Evolutionary conservation across 2,113 vertebrate species (phyloP), one percentile per base, ranked within the genome.

Genomic region (Lamprologus sp.): DNA sequence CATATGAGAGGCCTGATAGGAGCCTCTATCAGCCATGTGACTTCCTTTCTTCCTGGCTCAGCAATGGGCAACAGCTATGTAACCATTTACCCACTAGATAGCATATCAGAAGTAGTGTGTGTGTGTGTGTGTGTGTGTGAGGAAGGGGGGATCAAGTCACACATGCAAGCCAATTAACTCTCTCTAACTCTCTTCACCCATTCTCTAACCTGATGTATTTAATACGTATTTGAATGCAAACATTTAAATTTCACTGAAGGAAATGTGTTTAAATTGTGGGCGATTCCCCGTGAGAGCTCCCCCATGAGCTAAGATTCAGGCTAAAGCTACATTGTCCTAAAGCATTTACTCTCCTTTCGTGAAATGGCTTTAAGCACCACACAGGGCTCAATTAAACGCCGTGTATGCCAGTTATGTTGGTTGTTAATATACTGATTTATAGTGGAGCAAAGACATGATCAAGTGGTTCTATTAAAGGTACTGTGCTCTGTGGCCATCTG

Each of bases 401-500:
- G 8, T 42, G 47, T 84, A 80, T 56, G 84, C 63, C 79, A 75
- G 90, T 90, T 90, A 88, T 87, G 85, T 84, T 68, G 3, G 80
- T 83, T 88, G 87, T 93, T 92, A 93, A 88, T 90, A 86, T 63
- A 13, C 82, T 89, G 91, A 93, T 93, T 92, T 94, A 93, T 84
- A 81, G 73, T 45, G 7, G 26, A 79, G 84, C 68, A 37, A 84
- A 91, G 87, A 90, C 92, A 88, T 91, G 92, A 94, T 93, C 91
- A 93, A 92, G 93, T 93, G 91, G 56, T 75, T 49, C 90, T 53
- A 91, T 92, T 91, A 94, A 83, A 63, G 54, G 90, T n/a, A 86
- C 84, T 88, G 85, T 89, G 88, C 90, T 88, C 83, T 88, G 60
- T 60, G 84, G 58, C 93, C 94, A 94, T 95, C 90, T 95, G 93